Conservation (phyloP, 2,113 vertebrate genomes). For the Sorex araneus region DNA sequence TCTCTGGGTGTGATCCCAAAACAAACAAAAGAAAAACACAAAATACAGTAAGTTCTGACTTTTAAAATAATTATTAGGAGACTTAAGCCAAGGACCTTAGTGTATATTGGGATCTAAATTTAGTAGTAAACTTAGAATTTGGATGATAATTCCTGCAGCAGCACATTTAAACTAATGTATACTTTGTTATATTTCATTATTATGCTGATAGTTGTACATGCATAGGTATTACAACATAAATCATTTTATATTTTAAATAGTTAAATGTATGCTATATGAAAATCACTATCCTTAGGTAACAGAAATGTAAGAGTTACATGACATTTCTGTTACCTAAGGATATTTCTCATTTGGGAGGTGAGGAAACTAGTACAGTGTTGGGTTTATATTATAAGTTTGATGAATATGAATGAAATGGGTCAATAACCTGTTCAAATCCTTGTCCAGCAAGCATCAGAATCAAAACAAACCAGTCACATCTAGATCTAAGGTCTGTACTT, state of each 20-base stretch:
- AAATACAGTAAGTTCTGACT: no score
- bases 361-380: background rate
- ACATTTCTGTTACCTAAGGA: background rate
- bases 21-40: no score
- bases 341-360: background rate
- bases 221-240: no score
- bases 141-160: no score
- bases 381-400: background rate
- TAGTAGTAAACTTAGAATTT: background rate
- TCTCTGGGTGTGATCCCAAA: no score
- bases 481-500: background rate
- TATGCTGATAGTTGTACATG: no score
- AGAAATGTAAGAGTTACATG: background rate
- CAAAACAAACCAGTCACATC: background rate
- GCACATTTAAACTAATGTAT: no score
- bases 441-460: background rate
- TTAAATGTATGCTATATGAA: no score
- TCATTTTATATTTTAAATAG: no score
- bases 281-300: rapidly evolving
- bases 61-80: no score
- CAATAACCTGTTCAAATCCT: background rate
- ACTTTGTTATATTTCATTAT: no score
- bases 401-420: background rate
- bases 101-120: background rate
- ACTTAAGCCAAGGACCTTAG: background rate